Conservation (phyloP, 2,888 invertebrate species). For the Abrostola triplasia region DNA sequence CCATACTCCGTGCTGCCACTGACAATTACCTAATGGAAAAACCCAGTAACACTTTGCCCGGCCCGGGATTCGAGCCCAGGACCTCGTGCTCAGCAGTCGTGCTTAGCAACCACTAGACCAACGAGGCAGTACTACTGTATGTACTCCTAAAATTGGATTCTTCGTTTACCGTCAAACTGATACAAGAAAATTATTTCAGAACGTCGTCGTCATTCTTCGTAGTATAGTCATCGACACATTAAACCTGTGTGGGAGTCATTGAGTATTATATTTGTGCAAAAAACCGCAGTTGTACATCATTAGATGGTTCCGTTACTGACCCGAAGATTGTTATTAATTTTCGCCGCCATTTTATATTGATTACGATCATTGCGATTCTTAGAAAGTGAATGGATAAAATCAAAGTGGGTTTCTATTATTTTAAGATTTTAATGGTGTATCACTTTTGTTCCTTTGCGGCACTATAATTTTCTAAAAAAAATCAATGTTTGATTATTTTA, state of each 20-base stretch:
- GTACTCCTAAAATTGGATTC: too few species aligned
- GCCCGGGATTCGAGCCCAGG: too few species aligned
- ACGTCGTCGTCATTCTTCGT: too few species aligned
- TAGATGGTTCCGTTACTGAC: constrained; percentile 42
- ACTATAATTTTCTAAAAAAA: neutral
- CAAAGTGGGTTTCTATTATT: constrained; percentile 1
- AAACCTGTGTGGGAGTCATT: constrained; percentile 47
- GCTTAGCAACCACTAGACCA: too few species aligned
- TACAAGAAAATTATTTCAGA: too few species aligned
- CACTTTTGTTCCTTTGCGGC: constrained; percentile 4
- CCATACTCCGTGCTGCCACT: too few species aligned
- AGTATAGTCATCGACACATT: constrained; percentile 48
- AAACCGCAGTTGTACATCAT: constrained; percentile 34
- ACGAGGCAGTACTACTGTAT: too few species aligned
- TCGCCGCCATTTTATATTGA: constrained; percentile 33
- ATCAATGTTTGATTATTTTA: too few species aligned
- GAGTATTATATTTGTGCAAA: constrained; percentile 40
- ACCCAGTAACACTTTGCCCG: too few species aligned
- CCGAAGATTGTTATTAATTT: constrained; percentile 41
- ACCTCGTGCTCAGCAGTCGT: too few species aligned
- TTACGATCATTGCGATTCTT: constrained; percentile 26
- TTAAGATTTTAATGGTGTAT: constrained; percentile 17
- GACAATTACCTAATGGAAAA: too few species aligned
- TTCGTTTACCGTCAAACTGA: too few species aligned
- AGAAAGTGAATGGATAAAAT: constrained; percentile 27